phyloP scores from a whole-genome alignment of 2,113 vertebrate genomes.

The Mustelus asterias region DNA sequence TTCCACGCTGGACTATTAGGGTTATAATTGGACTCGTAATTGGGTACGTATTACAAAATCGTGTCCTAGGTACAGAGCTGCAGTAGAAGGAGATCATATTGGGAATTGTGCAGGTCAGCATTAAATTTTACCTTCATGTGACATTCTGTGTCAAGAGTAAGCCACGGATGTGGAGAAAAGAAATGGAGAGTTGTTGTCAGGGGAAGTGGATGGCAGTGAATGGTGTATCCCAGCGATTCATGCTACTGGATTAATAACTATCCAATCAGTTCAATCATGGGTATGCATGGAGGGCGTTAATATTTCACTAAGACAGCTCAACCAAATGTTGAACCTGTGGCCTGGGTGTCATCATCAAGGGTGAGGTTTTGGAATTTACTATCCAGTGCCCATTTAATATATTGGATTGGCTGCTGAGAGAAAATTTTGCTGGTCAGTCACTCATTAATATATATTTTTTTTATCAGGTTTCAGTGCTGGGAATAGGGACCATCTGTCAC shows the following conservation, averaged over 20 bases:
- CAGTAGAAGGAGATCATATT: neutral
- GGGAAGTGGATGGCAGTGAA: neutral
- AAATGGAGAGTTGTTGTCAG: neutral
- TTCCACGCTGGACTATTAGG: neutral
- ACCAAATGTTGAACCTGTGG: neutral
- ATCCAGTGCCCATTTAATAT: neutral
- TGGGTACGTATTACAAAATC: neutral
- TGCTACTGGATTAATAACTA: neutral
- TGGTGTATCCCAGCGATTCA: neutral
- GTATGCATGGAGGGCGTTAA: neutral
- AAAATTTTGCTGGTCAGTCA: neutral
- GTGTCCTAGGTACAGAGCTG: neutral
- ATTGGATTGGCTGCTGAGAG: neutral
- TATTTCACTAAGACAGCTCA: neutral
- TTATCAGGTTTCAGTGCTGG: neutral
- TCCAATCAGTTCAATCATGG: neutral
- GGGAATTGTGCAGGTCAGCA: neutral
- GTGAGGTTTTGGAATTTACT: neutral
- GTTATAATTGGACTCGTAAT: neutral
- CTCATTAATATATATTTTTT: neutral
- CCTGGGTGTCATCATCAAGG: neutral
- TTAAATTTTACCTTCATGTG: neutral
- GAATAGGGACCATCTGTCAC: neutral
- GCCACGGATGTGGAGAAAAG: neutral
- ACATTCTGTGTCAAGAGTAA: neutral